phyloP scores from a whole-genome alignment of 2,113 vertebrate genomes.

The Rhinogobius similis region DNA sequence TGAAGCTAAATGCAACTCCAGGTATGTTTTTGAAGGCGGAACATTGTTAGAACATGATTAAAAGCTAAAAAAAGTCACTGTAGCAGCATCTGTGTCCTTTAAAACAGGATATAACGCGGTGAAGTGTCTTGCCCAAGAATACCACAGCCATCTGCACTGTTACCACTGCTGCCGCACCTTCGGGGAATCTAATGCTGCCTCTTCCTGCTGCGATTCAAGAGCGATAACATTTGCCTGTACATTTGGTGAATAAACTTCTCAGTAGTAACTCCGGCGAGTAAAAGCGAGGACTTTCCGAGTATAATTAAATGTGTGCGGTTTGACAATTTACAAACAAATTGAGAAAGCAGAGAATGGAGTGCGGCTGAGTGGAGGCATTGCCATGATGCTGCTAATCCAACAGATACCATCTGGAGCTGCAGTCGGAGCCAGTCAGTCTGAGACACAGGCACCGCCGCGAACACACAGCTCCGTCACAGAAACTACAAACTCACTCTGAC shows the following conservation, averaged over 20 bases:
- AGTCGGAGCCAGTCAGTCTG: slow-evolving; percentile 54
- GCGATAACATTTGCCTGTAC: neutral
- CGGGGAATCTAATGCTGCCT: too few species aligned
- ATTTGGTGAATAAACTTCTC: neutral
- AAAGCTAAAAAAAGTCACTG: too few species aligned
- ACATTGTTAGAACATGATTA: too few species aligned
- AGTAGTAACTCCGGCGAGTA: slow-evolving; percentile 22
- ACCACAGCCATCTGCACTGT: too few species aligned
- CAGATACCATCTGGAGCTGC: slow-evolving; percentile 69
- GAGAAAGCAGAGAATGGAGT: slow-evolving; percentile 33
- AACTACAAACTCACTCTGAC: slow-evolving; percentile 7
- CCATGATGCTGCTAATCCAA: slow-evolving; percentile 60
- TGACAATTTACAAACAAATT: slow-evolving; percentile 30
- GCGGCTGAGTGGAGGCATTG: slow-evolving; percentile 46
- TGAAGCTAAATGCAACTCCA: too few species aligned
- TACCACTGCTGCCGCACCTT: too few species aligned
- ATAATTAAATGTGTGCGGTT: slow-evolving; percentile 53
- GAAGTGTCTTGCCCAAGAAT: too few species aligned
- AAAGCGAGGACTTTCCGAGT: slow-evolving; percentile 28
- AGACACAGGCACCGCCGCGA: slow-evolving; percentile 30
- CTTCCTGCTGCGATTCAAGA: neutral
- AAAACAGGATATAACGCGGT: too few species aligned
- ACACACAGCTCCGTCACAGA: slow-evolving; percentile 27
- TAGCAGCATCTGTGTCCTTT: too few species aligned
- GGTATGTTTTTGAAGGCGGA: too few species aligned